Base-by-base conservation (phyloP, 2,797 vertebrate genomes). In the Takifugu rubripes region DNA sequence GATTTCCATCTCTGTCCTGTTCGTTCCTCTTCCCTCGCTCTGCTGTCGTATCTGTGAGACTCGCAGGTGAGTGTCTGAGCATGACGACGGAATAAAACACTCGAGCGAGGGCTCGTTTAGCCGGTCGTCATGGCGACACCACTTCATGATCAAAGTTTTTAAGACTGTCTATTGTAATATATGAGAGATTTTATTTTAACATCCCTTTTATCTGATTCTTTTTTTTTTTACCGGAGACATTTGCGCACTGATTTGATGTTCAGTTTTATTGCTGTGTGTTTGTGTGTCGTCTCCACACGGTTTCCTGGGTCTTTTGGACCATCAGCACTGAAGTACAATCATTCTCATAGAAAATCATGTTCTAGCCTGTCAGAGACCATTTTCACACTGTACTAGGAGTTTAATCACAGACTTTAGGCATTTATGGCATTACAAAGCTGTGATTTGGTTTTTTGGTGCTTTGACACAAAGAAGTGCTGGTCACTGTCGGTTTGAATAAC, bases 1-100 rank as follows among this genome's bases (percentile, higher is more conserved):
- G 4, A 4, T 59, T 61, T 64, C 56, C 73, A 49, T 61, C 27
- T 45, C 55, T 49, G 10, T 50, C 58, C 44, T 44, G 51, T 59
- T 48, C 24, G 0, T 62, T 49, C 50, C 56, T 61, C 48, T 72
- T 65, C 10, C 43, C 49, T 49, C 56, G 25, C 46, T 55, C 66
- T 54, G 63, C 59, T 52, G 29, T 70, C 53, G 29, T 59, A 3
- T 66, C 25, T 69, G 61, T 67, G 64, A 61, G 54, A 62, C 67
- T 25, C 6, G 44, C 52, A 68, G 78, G 66, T 91, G 88, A 88
- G 90, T 84, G 29, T 87, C 77, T 85, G 84, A 91, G 84, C 88
- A 65, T 70, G 54, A 72, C 70, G 43, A 44, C 24, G 14, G 25
- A 49, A 12, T 7, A 46, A n/a, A 21, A n/a, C 44, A 46, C 16